Percentiles rank a stretch among this genome's conserved stretches.
Conservation (phyloP, 1,140 invertebrate species). For the Apocrypta bakeri region DNA sequence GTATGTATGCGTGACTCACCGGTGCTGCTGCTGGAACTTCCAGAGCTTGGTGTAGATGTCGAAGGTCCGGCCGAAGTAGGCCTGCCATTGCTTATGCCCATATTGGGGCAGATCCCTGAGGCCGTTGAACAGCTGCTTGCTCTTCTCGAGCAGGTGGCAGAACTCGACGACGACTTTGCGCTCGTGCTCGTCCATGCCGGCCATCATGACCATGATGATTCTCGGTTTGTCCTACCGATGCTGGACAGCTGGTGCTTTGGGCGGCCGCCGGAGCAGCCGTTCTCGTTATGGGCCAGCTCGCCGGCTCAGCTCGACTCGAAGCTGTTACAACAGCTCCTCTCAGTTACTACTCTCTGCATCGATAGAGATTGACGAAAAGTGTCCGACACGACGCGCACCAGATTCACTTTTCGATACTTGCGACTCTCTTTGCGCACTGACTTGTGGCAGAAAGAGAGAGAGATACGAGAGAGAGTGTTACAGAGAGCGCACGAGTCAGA, state of each 20-base stretch:
- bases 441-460: no score
- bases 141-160: slow-evolving; percentile 96
- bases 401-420: no score
- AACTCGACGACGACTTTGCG: slow-evolving; percentile 97
- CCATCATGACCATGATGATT: slow-evolving; percentile 77
- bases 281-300: slow-evolving; percentile 3
- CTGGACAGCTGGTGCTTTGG: not conserved
- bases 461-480: no score
- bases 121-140: slow-evolving; percentile 97
- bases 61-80: slow-evolving; percentile 97
- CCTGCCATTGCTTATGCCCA: slow-evolving; percentile 98
- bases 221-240: no score
- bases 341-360: not conserved
- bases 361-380: not conserved
- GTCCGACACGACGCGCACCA: not conserved
- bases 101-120: slow-evolving; percentile 96
- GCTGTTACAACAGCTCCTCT: not conserved
- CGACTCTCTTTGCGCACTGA: no score
- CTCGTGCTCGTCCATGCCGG: slow-evolving; percentile 89
- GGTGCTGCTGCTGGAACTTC: slow-evolving; percentile 99
- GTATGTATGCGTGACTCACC: slow-evolving; percentile 74
- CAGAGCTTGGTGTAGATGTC: slow-evolving; percentile 98
- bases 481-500: no score
- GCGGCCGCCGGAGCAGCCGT: not conserved
- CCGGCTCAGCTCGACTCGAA: not conserved